Percentiles rank a stretch among this genome's conserved stretches.
phyloP scores from a whole-genome alignment of 2,888 invertebrate species.

The Euplexia lucipara region DNA sequence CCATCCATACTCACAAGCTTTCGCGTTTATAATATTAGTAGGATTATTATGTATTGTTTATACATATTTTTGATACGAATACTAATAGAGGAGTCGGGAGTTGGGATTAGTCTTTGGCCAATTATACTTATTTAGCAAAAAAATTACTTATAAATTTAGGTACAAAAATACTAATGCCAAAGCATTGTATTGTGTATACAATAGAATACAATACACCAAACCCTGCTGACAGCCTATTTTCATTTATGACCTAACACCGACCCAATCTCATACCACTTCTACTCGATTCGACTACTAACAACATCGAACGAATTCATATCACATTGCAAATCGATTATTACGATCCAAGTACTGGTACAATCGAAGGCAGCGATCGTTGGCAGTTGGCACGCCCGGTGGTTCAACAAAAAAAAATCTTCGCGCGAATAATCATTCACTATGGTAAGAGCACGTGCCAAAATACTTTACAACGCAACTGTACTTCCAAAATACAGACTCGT shows the following conservation, averaged over 20 bases:
- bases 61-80: too few species aligned
- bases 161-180: not conserved
- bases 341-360: constrained; percentile 69
- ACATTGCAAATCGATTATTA: constrained; percentile 78
- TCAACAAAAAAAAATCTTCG: constrained; percentile 70
- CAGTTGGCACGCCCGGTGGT: constrained; percentile 64
- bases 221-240: constrained; percentile 35
- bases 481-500: constrained; percentile 5
- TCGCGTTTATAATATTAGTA: too few species aligned
- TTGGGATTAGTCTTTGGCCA: too few species aligned
- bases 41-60: too few species aligned
- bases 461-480: constrained; percentile 46
- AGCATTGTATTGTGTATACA: too few species aligned
- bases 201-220: constrained; percentile 8
- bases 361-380: constrained; percentile 66
- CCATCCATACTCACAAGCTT: too few species aligned
- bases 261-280: constrained; percentile 56
- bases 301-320: constrained; percentile 74
- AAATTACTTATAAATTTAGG: too few species aligned
- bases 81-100: too few species aligned
- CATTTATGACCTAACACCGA: constrained; percentile 53
- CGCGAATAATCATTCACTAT: constrained; percentile 65
- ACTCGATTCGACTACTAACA: constrained; percentile 62
- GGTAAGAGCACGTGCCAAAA: constrained; percentile 67
- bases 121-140: too few species aligned